Percentiles rank a stretch among this genome's conserved stretches.
Evolutionary conservation across 2,797 vertebrate species (phyloP).

Genomic region (Acrossocheilus fasciatus): DNA sequence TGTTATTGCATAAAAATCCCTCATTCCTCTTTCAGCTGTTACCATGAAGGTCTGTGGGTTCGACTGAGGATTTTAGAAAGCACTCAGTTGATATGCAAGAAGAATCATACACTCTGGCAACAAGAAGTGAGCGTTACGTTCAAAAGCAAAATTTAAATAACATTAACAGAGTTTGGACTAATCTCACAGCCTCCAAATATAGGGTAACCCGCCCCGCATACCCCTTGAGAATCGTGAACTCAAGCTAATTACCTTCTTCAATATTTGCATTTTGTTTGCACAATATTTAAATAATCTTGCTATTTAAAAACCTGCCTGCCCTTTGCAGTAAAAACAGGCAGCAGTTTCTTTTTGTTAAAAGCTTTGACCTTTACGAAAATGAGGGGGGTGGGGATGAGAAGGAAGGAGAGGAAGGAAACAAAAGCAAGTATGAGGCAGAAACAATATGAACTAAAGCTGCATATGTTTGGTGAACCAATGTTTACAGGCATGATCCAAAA

Average conservation of each 20-base stretch:
- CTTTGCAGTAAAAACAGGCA: slow-evolving; percentile 26
- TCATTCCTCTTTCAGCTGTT: background rate
- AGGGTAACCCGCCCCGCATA: background rate
- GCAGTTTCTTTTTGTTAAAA: slow-evolving; percentile 48
- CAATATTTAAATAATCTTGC: slow-evolving; percentile 40
- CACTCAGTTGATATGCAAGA: background rate
- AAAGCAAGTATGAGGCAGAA: background rate
- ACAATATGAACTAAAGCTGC: background rate
- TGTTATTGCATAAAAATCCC: background rate
- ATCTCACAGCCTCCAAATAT: slow-evolving; percentile 21
- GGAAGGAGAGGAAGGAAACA: background rate
- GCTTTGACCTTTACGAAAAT: slow-evolving; percentile 57
- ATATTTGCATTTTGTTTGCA: slow-evolving; percentile 47
- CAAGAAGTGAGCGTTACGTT: background rate
- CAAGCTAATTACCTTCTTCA: slow-evolving; percentile 29
- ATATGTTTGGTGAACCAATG: slow-evolving; percentile 2
- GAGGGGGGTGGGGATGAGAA: background rate
- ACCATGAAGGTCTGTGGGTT: background rate
- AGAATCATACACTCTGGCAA: background rate
- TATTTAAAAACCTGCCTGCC: slow-evolving; percentile 42
- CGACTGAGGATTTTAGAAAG: background rate
- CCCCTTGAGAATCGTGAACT: slow-evolving; percentile 5
- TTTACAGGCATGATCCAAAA: background rate
- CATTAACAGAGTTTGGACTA: slow-evolving; percentile 21
- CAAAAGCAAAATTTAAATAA: slow-evolving; percentile 17